phyloP scores from a whole-genome alignment of 2,113 vertebrate species.

The Cyanoramphus novaezelandiae region DNA sequence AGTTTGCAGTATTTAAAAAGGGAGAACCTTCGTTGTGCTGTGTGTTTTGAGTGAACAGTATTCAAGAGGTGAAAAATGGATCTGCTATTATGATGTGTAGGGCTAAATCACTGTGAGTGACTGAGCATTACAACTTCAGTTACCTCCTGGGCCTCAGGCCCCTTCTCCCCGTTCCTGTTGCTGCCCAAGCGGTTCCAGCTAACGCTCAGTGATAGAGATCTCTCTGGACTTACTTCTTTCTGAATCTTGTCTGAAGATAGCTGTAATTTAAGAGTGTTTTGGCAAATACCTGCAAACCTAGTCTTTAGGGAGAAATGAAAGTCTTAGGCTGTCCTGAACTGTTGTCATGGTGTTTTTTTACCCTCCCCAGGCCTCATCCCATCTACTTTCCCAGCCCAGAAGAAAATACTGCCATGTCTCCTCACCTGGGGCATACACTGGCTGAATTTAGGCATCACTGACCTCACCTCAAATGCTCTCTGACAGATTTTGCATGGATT shows the following conservation, averaged over 20 bases:
- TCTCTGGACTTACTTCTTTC: background rate
- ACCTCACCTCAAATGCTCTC: background rate
- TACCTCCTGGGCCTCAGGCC: background rate
- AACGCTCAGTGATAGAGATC: background rate
- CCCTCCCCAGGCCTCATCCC: background rate
- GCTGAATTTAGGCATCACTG: accelerated
- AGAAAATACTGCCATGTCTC: too few relatives aligned
- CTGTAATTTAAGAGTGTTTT: background rate
- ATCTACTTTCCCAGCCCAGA: background rate
- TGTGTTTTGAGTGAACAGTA: background rate
- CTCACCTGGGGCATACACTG: background rate
- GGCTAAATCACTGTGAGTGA: background rate
- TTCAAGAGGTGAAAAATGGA: background rate
- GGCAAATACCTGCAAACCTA: background rate
- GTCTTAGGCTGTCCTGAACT: background rate
- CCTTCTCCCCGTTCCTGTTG: accelerated
- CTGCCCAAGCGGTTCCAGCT: background rate
- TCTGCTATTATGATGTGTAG: background rate
- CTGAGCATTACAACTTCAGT: background rate
- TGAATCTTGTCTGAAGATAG: background rate
- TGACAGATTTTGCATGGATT: background rate
- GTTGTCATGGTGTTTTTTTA: background rate
- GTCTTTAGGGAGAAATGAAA: background rate
- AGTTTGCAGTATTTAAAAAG: background rate
- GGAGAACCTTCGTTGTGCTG: too few relatives aligned